phyloP scores from a whole-genome alignment of 2,113 vertebrate genomes.

The Oryzias curvinotus region DNA sequence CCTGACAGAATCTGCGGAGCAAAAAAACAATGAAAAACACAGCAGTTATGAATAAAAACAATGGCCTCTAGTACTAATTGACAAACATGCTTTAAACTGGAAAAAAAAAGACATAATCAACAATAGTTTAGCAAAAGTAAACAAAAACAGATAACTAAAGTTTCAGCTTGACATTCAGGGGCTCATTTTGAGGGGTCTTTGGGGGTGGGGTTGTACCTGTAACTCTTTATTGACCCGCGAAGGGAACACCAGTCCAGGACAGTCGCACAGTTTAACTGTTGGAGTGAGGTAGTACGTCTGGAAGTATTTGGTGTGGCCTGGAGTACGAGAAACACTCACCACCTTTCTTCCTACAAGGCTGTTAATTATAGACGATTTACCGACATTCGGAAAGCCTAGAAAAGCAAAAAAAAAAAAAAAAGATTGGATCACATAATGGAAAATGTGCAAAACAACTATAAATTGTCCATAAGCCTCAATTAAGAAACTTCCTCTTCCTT shows the following conservation, averaged over 20 bases:
- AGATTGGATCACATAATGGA: neutral
- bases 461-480: neutral
- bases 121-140: no score
- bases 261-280: conserved; percentile 89
- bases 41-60: neutral
- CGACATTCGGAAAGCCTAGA: conserved; percentile 89
- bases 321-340: conserved; percentile 90
- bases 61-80: neutral
- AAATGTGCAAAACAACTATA: neutral
- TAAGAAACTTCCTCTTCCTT: neutral
- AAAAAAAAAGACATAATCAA: neutral
- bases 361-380: conserved; percentile 91
- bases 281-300: conserved; percentile 94
- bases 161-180: no score
- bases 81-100: neutral
- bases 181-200: neutral
- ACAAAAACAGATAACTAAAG: no score
- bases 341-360: conserved; percentile 89
- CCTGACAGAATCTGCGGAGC: conserved; percentile 84
- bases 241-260: conserved; percentile 90
- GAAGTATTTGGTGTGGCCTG: conserved; percentile 95
- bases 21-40: neutral
- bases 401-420: conserved; percentile 2
- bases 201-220: conserved; percentile 73
- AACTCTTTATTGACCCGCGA: conserved; percentile 82